Evolutionary conservation across 2,888 invertebrate species (phyloP), one percentile per base, ranked within the genome.

Genomic region (Platycheirus albimanus): DNA sequence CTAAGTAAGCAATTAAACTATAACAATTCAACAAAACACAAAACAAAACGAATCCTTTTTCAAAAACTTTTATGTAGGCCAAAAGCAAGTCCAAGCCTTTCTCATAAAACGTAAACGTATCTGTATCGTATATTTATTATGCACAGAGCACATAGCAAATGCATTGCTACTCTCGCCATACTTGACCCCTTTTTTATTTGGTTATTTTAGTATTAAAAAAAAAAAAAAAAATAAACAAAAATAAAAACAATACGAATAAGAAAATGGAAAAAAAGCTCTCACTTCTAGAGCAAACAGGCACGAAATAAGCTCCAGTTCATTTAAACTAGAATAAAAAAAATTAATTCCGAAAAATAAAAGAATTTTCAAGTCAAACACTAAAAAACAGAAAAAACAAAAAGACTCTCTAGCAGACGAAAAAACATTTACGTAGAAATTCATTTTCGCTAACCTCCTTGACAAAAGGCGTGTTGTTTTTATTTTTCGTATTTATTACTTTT

Each of bases 121-220:
- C 47, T 3, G 49, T 36, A 45, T 2, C 38, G 36, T 13, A 45
- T 38, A 70, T 67, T 67, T n/a, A n/a, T n/a, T n/a, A n/a, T n/a
- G n/a, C n/a, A n/a, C n/a, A n/a, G 66, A 72, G 24, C 38, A 58
- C 15, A 58, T 33, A 45, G 36, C 36, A 58, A 33, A 33, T 49
- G 38, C 54, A 66, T 38, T 69, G 20, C 67, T 69, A 63, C 69
- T 69, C 78, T 64, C 72, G 63, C 63, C 56, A 72, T 58, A 83
- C 78, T 83, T 83, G 83, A 83, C 78, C 83, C 78, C 77, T 72
- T 83, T 72, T 83, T 74, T 69, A 72, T 74, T 69, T 74, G 69
- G 83, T 43, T 74, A 78, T 63, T 28, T 67, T 17, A 56, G 71
- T 67, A 28, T 52, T n/a, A n/a, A n/a, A n/a, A 54, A 58, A 76